Evolutionary conservation across 2,888 invertebrate genomes (phyloP).

Genomic region (Hyppa rectilinea): DNA sequence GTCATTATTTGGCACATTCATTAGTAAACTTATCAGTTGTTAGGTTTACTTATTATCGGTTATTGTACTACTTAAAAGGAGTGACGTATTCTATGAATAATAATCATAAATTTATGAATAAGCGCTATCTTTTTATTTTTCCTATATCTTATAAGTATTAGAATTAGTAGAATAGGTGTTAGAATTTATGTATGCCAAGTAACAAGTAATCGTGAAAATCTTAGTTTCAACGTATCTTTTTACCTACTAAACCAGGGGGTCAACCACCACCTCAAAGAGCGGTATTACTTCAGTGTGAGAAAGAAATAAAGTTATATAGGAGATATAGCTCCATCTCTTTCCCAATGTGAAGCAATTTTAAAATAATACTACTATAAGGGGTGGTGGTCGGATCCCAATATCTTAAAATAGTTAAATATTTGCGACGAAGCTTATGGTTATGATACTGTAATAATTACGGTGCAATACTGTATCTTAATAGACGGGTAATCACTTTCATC

Average conservation of each 20-base stretch:
- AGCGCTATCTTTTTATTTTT: neutral
- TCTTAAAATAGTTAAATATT: neutral
- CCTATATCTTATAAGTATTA: neutral
- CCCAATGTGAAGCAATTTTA: too few relatives aligned
- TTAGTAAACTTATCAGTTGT: constrained; percentile 19
- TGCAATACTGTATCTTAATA: too few relatives aligned
- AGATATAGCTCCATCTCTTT: too few relatives aligned
- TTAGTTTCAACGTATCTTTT: neutral
- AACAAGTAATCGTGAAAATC: neutral
- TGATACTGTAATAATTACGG: neutral
- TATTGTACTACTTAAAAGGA: neutral
- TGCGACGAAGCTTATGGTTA: neutral
- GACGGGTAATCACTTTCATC: neutral
- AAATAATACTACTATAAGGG: too few relatives aligned
- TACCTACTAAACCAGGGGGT: neutral
- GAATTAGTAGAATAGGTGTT: too few relatives aligned
- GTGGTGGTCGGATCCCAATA: too few relatives aligned
- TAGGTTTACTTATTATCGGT: too few relatives aligned
- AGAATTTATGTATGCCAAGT: neutral
- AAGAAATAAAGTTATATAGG: too few relatives aligned
- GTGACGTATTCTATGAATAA: neutral
- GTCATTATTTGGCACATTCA: constrained; percentile 7
- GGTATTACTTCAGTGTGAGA: too few relatives aligned
- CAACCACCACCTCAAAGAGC: too few relatives aligned
- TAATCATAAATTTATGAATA: neutral